Conservation (phyloP, 2,888 invertebrate genomes). For the Trichogramma evanescens region DNA sequence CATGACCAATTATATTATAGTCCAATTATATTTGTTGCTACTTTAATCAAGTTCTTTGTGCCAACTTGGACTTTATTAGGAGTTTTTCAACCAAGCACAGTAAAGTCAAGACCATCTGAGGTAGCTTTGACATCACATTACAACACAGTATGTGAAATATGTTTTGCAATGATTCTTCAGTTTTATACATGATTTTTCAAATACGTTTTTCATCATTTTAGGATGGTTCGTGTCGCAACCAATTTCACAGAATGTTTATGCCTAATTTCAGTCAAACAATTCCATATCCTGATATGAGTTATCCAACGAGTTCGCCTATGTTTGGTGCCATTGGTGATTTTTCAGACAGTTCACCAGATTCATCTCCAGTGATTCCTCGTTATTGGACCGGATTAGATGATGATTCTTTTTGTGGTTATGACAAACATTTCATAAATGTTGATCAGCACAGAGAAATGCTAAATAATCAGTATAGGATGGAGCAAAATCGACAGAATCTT, state of each 20-base stretch:
- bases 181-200: background rate
- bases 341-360: slow-evolving; percentile 35
- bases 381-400: slow-evolving; percentile 30
- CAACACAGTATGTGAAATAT: slow-evolving; percentile 28
- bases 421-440: slow-evolving; percentile 29
- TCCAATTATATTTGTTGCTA: slow-evolving; percentile 29
- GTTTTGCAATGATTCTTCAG: background rate
- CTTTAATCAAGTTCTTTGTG: slow-evolving; percentile 33
- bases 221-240: slow-evolving; percentile 36
- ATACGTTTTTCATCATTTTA: slow-evolving; percentile 9
- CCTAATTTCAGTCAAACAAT: slow-evolving; percentile 29
- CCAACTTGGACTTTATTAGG: slow-evolving; percentile 38
- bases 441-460: slow-evolving; percentile 26
- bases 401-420: slow-evolving; percentile 25
- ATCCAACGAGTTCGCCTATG: slow-evolving; percentile 33
- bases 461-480: slow-evolving; percentile 29
- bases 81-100: slow-evolving; percentile 36
- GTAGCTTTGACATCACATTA: slow-evolving; percentile 39
- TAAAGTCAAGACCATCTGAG: slow-evolving; percentile 36
- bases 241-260: slow-evolving; percentile 36
- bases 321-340: slow-evolving; percentile 36
- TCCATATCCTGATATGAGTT: slow-evolving; percentile 32
- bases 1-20: slow-evolving; percentile 44
- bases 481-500: slow-evolving; percentile 29
- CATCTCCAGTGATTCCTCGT: slow-evolving; percentile 32